Evolutionary conservation across 2,797 vertebrate genomes (phyloP).

Genomic region (Remorina albescens): DNA sequence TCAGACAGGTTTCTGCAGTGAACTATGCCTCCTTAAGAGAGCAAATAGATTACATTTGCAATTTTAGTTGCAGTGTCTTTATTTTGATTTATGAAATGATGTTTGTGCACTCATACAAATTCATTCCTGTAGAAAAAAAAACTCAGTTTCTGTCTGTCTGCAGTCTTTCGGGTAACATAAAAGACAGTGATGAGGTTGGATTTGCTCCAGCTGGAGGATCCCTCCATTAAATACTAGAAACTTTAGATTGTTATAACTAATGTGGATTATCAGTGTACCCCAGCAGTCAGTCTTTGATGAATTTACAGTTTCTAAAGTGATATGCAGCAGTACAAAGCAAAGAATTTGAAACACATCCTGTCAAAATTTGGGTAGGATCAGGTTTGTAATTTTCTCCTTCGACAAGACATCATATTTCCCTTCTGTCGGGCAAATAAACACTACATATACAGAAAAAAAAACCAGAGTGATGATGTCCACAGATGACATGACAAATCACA

Average conservation of each 20-base stretch:
- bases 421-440: slow-evolving; percentile 5
- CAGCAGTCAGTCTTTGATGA: neutral
- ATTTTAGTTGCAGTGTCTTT: slow-evolving; percentile 25
- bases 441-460: slow-evolving; percentile 4
- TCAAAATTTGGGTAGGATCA: neutral
- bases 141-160: neutral
- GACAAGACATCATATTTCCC: too few relatives aligned
- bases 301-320: too few relatives aligned
- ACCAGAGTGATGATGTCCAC: neutral
- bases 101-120: slow-evolving; percentile 4
- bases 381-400: slow-evolving; percentile 1
- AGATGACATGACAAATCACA: neutral
- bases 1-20: slow-evolving; percentile 37
- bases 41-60: slow-evolving; percentile 28
- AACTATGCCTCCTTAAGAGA: slow-evolving; percentile 38
- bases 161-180: neutral
- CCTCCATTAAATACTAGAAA: neutral
- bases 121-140: neutral
- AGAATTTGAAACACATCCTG: slow-evolving; percentile 11
- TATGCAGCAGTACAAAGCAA: neutral
- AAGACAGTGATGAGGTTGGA: neutral
- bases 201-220: neutral
- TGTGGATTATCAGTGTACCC: neutral
- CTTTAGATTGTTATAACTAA: slow-evolving; percentile 10
- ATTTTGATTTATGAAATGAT: slow-evolving; percentile 35